Evolutionary conservation across 92 coral and sea anemone genomes (phyloP), one percentile per base, ranked within the genome.

Genomic region (Heliopora coerulea): DNA sequence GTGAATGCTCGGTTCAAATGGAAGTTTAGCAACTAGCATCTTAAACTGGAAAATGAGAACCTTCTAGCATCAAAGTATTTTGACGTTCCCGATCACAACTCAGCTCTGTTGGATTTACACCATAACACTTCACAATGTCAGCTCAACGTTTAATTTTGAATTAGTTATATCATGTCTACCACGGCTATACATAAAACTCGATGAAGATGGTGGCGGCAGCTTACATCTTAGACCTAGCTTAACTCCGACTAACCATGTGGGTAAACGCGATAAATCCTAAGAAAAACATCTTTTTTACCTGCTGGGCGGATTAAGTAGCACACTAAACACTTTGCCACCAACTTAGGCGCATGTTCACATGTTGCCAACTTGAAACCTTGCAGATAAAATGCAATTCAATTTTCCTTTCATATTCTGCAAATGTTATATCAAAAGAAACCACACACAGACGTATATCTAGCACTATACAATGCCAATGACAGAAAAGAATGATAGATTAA

Each of bases 381-480:
- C 28, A 23, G 31, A 56, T 17, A 23, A 23, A 17, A 56, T n/a
- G 33, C 30, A 56, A 23, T 56, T 56, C 61, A 3, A 17, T 50
- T 5, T 50, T 23, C 17, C 18, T 14, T 56, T 56, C 30, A 56
- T 56, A 56, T 23, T 23, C 23, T 56, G 44, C 33, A 62, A 62
- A 62, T 32, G 15, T 18, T 39, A 61, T 44, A 61, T 44, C 3
- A 12, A 33, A 39, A 14, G 25, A 49, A 49, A 67, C 56, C 56
- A 27, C 74, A 67, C 37, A 56, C 61, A 56, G 61, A 56, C 61
- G 17, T 67, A 67, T 52, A 30, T 42, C 35, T 49, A 20, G 74
- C 25, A 46, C 59, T 67, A n/a, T n/a, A n/a, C n/a, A 67, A 67
- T 67, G 54, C 41, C 52, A 49, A 67, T 26, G 74, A 44, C 54